Percentiles rank a stretch among this genome's conserved stretches.
Conservation (phyloP, 2,888 invertebrate genomes). For the Trachelus stipa region DNA sequence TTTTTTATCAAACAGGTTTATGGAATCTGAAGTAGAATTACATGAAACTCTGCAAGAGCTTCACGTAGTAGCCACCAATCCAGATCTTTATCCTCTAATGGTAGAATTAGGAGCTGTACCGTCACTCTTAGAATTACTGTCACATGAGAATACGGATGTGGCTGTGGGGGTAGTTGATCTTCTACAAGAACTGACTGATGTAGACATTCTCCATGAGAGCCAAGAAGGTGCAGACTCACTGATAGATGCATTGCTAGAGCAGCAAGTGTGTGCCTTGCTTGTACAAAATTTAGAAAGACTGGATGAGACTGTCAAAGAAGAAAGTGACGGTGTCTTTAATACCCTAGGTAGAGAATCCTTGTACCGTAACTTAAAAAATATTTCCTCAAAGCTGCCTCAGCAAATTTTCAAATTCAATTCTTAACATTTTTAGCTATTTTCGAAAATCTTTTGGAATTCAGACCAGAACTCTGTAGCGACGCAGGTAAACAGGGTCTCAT, state of each 20-base stretch:
- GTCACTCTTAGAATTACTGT: conserved; percentile 89
- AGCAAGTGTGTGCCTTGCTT: conserved; percentile 89
- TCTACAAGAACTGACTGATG: conserved; percentile 91
- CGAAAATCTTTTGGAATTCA: conserved; percentile 95
- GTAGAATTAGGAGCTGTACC: conserved; percentile 91
- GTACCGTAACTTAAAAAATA: no score
- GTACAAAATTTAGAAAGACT: conserved; percentile 94
- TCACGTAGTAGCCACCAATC: conserved; percentile 94
- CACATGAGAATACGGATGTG: conserved; percentile 97
- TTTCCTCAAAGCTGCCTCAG: no score
- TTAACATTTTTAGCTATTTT: conserved; percentile 77
- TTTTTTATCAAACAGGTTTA: conserved; percentile 74
- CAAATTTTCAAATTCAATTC: not conserved
- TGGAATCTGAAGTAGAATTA: conserved; percentile 96
- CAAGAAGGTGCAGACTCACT: conserved; percentile 90
- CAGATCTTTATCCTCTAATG: conserved; percentile 92
- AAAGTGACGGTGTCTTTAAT: conserved; percentile 96
- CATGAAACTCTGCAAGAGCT: conserved; percentile 90
- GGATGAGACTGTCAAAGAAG: conserved; percentile 93
- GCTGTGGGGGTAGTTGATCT: conserved; percentile 82
- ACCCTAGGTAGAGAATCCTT: conserved; percentile 75
- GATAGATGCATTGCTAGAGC: conserved; percentile 88
- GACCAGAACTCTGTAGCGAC: conserved; percentile 84
- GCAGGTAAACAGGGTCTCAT: conserved; percentile 92
- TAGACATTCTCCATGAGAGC: conserved; percentile 94